These are phyloP conservation scores for Falco novaeseelandiae DNA, from an alignment of 2,797 vertebrate species.

Conservation along the genomic window DNA sequence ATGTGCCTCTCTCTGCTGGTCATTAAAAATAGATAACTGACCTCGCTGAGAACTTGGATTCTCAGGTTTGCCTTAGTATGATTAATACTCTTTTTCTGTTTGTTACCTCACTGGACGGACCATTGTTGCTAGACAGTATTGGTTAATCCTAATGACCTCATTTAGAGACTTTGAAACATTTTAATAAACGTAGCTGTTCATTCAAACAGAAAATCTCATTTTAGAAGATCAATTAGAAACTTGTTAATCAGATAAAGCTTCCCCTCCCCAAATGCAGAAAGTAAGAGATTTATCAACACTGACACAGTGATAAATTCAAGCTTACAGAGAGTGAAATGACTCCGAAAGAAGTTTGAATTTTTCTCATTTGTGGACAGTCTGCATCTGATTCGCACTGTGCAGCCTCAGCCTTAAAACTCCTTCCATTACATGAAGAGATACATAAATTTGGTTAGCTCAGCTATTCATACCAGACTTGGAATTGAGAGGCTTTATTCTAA, in stretches of 20 bases:
- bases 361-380: background rate
- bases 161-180: background rate
- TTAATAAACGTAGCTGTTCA: background rate
- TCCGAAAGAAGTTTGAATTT: background rate
- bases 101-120: background rate
- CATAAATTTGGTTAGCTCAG: background rate
- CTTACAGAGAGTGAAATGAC: background rate
- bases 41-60: background rate
- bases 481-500: background rate
- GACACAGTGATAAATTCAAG: background rate
- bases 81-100: background rate
- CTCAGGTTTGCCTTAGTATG: background rate
- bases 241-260: background rate
- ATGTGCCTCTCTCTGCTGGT: background rate
- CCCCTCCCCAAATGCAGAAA: background rate
- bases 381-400: background rate
- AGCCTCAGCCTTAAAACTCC: background rate
- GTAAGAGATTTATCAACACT: background rate
- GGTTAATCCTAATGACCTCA: background rate
- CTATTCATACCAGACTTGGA: background rate
- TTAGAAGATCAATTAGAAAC: background rate
- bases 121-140: background rate
- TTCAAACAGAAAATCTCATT: background rate
- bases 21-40: background rate
- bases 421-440: background rate